Base-by-base conservation (phyloP, 2,797 vertebrate genomes). In the Limosa lapponica region DNA sequence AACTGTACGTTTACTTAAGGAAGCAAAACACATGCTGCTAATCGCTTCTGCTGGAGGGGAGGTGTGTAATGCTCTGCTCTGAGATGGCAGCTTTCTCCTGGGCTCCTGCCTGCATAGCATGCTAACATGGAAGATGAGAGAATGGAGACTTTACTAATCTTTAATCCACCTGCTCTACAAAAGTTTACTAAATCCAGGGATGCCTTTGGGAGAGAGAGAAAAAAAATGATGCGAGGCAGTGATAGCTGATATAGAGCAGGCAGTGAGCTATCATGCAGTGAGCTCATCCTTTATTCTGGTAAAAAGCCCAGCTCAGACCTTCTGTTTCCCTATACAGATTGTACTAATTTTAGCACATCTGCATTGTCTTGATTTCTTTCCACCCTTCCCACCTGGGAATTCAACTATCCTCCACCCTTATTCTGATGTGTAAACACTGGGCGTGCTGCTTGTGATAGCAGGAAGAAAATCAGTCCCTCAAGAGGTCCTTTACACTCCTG, bases 341-440 rank as follows among this genome's bases (percentile, higher is more conserved):
- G 36, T 57, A 43, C 16, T 81, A 88, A 86, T 91, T 91, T 86
- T 78, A 93, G 61, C 44, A 74, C 23, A 77, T 32, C 25, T 89
- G 7, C n/a, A 77, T 41, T 58, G 18, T 74, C 46, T 87, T 71
- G 65, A 51, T 10, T 69, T 89, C 82, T 25, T 82, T 67, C 11
- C 5, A 43, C 10, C 3, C 6, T 85, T 91, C n/a, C 19, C 32
- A 57, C 14, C 14, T 43, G 52, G 34, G 69, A 87, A 82, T 87
- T 85, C 13, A 41, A 2, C 22, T 71, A 32, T 65, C 24, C 8
- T 72, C 24, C 37, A 34, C 41, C 82, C 5, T n/a, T 57, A 18
- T 78, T 78, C 37, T 74, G 16, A 28, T 46, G 18, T 83, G 20
- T 36, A 71, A 82, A 78, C 27, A 37, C 10, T 54, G 25, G 5